These are phyloP conservation scores for Willisornis vidua DNA, from an alignment of 2,113 vertebrate species.

Conservation along the genomic window DNA sequence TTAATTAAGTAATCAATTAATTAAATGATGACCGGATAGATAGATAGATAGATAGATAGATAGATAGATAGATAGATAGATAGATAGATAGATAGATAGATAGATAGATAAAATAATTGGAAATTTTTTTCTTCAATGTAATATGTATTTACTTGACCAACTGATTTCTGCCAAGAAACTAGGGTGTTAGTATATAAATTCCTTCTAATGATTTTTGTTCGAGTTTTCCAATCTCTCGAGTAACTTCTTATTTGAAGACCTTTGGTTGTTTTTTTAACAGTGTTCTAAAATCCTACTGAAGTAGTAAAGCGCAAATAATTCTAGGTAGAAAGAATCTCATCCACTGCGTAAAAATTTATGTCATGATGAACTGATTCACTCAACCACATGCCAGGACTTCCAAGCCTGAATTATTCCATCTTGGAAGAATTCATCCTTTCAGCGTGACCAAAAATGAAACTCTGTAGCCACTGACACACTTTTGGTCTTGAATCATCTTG, in stretches of 20 bases:
- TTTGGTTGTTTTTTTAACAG: not conserved
- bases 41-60: no score
- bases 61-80: no score
- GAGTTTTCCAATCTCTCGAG: not conserved
- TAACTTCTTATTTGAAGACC: not conserved
- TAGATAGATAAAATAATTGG: no score
- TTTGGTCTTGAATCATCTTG: not conserved
- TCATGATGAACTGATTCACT: not conserved
- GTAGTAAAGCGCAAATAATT: not conserved
- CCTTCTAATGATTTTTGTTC: not conserved
- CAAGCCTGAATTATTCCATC: not conserved
- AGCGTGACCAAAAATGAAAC: not conserved
- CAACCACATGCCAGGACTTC: not conserved
- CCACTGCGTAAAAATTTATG: not conserved
- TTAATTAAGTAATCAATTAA: no score
- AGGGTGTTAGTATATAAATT: not conserved
- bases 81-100: no score
- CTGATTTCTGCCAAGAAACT: not conserved
- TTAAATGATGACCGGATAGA: no score
- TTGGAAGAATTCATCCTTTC: not conserved
- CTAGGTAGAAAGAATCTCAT: not conserved
- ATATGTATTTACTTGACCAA: not conserved
- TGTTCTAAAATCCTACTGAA: not conserved
- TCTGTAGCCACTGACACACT: not conserved
- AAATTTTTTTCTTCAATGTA: not conserved